Conservation (phyloP, 2,113 vertebrate genomes). For the Pelvicachromis taeniatus region DNA sequence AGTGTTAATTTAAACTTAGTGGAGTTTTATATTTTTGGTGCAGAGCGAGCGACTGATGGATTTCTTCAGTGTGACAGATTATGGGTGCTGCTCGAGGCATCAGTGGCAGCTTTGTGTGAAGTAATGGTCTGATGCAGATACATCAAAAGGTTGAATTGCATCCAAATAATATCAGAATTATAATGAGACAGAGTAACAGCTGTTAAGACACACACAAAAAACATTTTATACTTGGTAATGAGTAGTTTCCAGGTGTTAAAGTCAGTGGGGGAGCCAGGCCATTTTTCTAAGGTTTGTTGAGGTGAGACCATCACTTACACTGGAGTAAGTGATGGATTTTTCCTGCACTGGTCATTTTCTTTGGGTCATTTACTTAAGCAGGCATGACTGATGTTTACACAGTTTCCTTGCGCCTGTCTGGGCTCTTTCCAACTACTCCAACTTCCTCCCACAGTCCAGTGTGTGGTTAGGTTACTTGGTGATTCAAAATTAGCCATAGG, state of each 20-base stretch:
- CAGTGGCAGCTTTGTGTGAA: not conserved
- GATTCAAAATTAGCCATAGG: not conserved
- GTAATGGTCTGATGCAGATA: not conserved
- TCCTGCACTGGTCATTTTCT: not conserved
- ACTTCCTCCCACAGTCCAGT: not conserved
- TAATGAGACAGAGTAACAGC: not conserved
- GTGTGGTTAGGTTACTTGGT: not conserved
- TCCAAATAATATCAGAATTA: not conserved
- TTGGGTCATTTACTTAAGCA: not conserved
- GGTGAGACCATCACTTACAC: not conserved
- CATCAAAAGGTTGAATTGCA: not conserved
- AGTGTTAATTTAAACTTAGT: not conserved
- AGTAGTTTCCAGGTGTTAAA: not conserved
- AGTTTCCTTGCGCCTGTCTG: not conserved
- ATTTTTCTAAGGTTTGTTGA: not conserved
- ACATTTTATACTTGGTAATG: not conserved
- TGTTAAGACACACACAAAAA: not conserved
- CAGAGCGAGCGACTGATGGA: not conserved
- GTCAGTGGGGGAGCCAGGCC: not conserved
- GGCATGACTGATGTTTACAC: not conserved
- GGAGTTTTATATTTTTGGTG: not conserved
- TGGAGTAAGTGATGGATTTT: not conserved
- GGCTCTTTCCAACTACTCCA: not conserved
- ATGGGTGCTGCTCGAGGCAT: not conserved
- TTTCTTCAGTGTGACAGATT: not conserved